Evolutionary conservation across 2,888 invertebrate genomes (phyloP).

Genomic region (Aleiodes testaceus): DNA sequence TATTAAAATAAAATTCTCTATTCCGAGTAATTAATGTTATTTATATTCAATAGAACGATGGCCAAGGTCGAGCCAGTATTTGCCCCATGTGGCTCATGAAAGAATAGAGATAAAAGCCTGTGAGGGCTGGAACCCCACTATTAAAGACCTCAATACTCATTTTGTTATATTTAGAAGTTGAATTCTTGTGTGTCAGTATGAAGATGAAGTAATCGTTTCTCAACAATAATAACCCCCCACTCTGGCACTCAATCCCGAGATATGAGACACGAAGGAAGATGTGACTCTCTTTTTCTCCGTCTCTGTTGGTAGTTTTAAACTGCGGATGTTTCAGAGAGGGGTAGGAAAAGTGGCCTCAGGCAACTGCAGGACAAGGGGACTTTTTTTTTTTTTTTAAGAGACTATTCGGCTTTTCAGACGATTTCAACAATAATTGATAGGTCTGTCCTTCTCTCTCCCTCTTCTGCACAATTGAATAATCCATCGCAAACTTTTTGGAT

Average conservation of each 20-base stretch:
- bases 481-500: background rate
- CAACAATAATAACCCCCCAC: constrained; percentile 28
- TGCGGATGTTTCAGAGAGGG: constrained; percentile 52
- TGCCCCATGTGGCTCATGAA: background rate
- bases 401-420: background rate
- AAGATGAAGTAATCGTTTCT: constrained; percentile 47
- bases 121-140: constrained; percentile 18
- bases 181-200: constrained; percentile 47
- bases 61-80: constrained; percentile 41
- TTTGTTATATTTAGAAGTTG: constrained; percentile 47
- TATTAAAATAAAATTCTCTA: too few relatives aligned
- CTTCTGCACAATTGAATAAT: background rate
- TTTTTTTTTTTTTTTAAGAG: background rate
- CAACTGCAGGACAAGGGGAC: background rate
- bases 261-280: constrained; percentile 4
- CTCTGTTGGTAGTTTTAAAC: constrained; percentile 45
- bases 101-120: background rate
- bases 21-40: background rate
- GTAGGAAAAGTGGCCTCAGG: constrained; percentile 34
- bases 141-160: constrained; percentile 9
- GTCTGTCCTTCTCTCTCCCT: background rate
- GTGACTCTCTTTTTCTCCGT: constrained; percentile 16
- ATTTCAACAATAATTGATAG: background rate
- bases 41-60: constrained; percentile 31
- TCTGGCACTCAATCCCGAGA: background rate